A percentile compares a stretch with the other conserved stretches of the same genome.
phyloP scores from a whole-genome alignment of 2,888 invertebrate species.

The Lithosia quadra region DNA sequence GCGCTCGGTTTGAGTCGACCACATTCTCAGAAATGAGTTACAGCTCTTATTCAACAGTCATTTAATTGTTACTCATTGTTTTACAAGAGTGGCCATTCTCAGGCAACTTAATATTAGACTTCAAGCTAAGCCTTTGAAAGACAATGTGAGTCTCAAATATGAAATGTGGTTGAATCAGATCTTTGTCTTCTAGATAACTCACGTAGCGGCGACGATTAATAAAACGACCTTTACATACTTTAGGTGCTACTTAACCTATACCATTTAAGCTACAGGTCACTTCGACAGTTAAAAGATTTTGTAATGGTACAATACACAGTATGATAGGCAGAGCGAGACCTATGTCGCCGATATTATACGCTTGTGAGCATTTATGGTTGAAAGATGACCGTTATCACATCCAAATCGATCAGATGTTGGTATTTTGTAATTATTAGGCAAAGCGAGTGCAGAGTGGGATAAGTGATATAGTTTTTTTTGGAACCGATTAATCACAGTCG shows the following conservation, averaged over 20 bases:
- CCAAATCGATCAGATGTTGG: background rate
- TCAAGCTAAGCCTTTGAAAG: background rate
- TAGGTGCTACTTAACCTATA: background rate
- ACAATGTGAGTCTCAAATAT: background rate
- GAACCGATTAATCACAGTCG: background rate
- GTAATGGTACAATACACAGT: background rate
- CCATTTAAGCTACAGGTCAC: background rate
- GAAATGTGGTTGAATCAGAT: background rate
- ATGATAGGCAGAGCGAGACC: background rate
- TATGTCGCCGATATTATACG: no score
- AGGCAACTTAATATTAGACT: no score
- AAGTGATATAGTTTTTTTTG: background rate
- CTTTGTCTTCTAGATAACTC: no score
- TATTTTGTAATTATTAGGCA: background rate
- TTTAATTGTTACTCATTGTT: background rate
- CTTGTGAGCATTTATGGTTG: no score
- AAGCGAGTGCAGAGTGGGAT: background rate
- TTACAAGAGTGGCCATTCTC: background rate
- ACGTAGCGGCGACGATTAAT: background rate
- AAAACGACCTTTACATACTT: constrained; percentile 13
- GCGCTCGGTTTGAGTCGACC: background rate
- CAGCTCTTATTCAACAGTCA: background rate
- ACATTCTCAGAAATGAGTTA: background rate
- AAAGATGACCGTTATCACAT: background rate
- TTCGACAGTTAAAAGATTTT: background rate